phyloP scores from a whole-genome alignment of 1,140 invertebrate genomes.

The Philotrypesis tridentata region DNA sequence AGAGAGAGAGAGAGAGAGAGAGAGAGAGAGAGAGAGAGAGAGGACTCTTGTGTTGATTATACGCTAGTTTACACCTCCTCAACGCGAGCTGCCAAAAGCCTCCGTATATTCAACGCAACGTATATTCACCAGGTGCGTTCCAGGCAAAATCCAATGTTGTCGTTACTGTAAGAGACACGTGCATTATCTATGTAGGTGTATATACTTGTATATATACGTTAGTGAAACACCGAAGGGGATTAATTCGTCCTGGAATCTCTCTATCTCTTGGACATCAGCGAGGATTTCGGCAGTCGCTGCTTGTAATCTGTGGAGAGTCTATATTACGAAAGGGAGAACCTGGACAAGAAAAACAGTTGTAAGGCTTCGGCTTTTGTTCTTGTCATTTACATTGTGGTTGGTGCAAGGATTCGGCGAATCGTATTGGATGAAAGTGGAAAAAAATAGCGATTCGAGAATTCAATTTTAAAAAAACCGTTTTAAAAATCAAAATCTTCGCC shows the following conservation, averaged over 20 bases:
- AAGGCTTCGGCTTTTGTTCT: slow-evolving; percentile 7
- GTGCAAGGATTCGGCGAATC: not conserved
- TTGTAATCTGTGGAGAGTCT: not conserved
- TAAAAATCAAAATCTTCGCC: not conserved
- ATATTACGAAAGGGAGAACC: not conserved
- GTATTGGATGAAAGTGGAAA: too few species aligned
- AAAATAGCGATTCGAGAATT: not conserved
- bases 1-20: not conserved
- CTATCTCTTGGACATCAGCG: not conserved
- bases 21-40: slow-evolving; percentile 19
- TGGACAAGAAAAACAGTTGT: not conserved
- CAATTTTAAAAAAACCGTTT: not conserved
- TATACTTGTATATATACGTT: too few species aligned
- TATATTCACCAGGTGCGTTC: not conserved
- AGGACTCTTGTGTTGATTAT: slow-evolving; percentile 66
- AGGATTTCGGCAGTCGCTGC: not conserved
- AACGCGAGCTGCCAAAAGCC: not conserved
- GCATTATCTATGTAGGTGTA: not conserved
- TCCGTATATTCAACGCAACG: not conserved
- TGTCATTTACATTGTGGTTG: not conserved
- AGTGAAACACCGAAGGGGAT: slow-evolving; percentile 2
- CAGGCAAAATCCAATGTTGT: not conserved
- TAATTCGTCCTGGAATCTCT: slow-evolving; percentile 14
- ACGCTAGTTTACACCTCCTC: slow-evolving; percentile 60
- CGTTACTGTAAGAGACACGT: not conserved